A percentile compares a stretch with the other conserved stretches of the same genome.
These are phyloP conservation scores for Bos indicus DNA, from an alignment of 2,113 vertebrate species.

Conservation along the genomic window DNA sequence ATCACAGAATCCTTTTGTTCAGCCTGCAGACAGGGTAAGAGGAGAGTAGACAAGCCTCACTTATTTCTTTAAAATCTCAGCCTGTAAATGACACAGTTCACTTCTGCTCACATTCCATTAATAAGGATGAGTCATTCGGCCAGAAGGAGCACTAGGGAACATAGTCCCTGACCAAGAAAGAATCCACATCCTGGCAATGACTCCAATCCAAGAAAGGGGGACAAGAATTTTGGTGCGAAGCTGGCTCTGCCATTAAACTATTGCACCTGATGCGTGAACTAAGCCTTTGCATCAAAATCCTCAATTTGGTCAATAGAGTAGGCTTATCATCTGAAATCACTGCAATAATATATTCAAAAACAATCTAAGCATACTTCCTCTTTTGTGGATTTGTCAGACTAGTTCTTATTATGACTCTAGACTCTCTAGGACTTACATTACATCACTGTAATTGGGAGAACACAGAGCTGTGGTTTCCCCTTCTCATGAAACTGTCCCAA, in stretches of 20 bases:
- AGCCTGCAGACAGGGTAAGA: background rate
- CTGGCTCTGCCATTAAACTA: background rate
- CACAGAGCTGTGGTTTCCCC: background rate
- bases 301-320: background rate
- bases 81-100: background rate
- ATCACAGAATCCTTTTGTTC: background rate
- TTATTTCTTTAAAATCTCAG: background rate
- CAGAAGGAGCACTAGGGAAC: background rate
- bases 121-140: background rate
- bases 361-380: background rate
- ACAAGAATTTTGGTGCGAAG: background rate
- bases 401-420: background rate
- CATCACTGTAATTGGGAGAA: background rate
- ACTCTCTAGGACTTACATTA: background rate
- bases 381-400: background rate
- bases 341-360: background rate
- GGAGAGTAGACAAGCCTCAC: background rate
- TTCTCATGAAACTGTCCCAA: background rate
- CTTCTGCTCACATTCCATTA: background rate
- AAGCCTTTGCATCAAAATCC: background rate
- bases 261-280: background rate
- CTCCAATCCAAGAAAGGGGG: background rate
- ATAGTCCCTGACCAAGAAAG: background rate
- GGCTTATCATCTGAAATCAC: background rate
- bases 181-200: background rate